phyloP scores from a whole-genome alignment of 2,888 invertebrate species.

The Dyspetes luteomarginatus region DNA sequence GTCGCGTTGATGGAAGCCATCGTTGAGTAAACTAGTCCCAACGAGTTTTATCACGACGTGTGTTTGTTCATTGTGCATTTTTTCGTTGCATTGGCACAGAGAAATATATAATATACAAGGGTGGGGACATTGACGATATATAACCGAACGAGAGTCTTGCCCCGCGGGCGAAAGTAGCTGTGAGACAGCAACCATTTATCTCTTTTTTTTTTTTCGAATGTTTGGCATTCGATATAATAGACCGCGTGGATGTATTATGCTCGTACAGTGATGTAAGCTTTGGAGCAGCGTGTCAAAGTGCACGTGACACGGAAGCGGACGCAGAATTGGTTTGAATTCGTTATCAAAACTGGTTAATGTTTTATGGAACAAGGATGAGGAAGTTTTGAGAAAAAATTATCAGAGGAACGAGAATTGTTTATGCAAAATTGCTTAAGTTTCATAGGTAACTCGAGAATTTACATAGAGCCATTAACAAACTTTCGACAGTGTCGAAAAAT shows the following conservation, averaged over 20 bases:
- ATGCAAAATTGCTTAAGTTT: neutral
- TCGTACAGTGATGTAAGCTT: slow-evolving; percentile 1
- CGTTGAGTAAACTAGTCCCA: slow-evolving; percentile 45
- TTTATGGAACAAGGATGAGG: neutral
- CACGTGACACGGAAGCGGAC: slow-evolving; percentile 1
- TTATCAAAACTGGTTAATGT: slow-evolving; percentile 6
- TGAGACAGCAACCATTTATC: neutral
- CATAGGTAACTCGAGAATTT: neutral
- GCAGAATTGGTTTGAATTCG: neutral
- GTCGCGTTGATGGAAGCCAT: slow-evolving; percentile 48
- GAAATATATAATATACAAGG: neutral
- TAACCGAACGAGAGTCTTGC: slow-evolving; percentile 1
- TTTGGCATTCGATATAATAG: slow-evolving; percentile 20
- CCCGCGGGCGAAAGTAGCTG: slow-evolving; percentile 13
- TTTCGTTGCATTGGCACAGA: neutral
- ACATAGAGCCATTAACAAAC: neutral
- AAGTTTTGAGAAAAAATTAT: neutral
- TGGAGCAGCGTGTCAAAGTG: neutral
- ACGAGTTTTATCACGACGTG: slow-evolving; percentile 53
- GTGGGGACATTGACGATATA: slow-evolving; percentile 8
- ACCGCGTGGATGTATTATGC: neutral
- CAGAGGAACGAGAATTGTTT: neutral
- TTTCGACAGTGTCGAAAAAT: neutral
- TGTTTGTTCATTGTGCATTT: slow-evolving; percentile 29
- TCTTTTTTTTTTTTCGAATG: slow-evolving; percentile 15